A percentile compares a stretch with the other conserved stretches of the same genome.
These are phyloP conservation scores for Tetraneura akinire DNA, from an alignment of 1,140 invertebrate genomes.

Conservation along the genomic window DNA sequence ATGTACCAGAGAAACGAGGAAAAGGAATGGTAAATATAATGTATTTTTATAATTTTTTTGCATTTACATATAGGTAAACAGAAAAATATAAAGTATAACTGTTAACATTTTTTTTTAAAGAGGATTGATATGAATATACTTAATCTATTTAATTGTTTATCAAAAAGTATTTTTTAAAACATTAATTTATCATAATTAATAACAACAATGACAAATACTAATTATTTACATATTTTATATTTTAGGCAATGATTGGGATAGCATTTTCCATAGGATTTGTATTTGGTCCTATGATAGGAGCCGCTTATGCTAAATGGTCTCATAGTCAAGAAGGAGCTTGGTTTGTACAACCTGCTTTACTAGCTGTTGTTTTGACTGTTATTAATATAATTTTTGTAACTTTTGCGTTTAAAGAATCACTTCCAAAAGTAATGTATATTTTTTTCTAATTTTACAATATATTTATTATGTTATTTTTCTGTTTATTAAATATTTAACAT, in stretches of 20 bases:
- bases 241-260: slow-evolving; percentile 91
- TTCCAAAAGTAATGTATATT: slow-evolving; percentile 67
- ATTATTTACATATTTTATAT: slow-evolving; percentile 56
- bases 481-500: slow-evolving; percentile 52
- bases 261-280: slow-evolving; percentile 98
- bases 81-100: too few relatives aligned
- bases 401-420: slow-evolving; percentile 81
- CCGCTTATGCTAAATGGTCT: slow-evolving; percentile 79
- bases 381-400: slow-evolving; percentile 78
- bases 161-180: too few relatives aligned
- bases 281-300: slow-evolving; percentile 92
- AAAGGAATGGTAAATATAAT: slow-evolving; percentile 83
- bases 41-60: slow-evolving; percentile 23
- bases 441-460: not conserved
- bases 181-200: too few relatives aligned
- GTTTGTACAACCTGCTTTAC: slow-evolving; percentile 81
- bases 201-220: too few relatives aligned
- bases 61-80: not conserved
- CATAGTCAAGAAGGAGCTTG: slow-evolving; percentile 67
- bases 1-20: slow-evolving; percentile 75
- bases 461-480: not conserved
- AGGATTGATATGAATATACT: too few relatives aligned
- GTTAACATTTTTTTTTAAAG: too few relatives aligned
- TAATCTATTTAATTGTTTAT: too few relatives aligned
- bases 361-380: slow-evolving; percentile 78